Conservation (phyloP, 1,140 invertebrate genomes). For the Trachelipus rathkii region DNA sequence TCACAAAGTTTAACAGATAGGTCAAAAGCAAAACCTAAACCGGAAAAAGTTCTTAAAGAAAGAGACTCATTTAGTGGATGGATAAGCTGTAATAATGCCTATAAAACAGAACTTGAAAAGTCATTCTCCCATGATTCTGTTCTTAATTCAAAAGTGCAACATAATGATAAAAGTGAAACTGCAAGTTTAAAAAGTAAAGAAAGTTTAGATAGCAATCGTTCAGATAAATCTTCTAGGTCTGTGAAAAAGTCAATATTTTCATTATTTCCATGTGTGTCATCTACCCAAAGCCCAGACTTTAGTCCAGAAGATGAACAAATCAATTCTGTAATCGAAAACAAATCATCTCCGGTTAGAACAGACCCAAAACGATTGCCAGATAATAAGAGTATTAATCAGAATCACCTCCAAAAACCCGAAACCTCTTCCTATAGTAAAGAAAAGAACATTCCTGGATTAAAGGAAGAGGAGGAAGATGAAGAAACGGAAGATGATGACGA, state of each 20-base stretch:
- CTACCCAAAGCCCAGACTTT: not conserved
- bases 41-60: not conserved
- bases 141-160: not conserved
- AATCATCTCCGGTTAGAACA: not conserved
- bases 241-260: not conserved
- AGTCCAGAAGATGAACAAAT: not conserved
- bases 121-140: not conserved
- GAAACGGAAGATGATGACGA: not conserved
- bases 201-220: not conserved
- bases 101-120: not conserved
- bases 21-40: not conserved
- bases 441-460: not conserved
- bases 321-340: not conserved
- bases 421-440: not conserved
- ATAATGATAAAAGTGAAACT: not conserved
- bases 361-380: not conserved
- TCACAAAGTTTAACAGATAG: too few relatives aligned
- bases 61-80: not conserved
- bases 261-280: not conserved
- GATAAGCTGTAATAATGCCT: not conserved
- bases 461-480: not conserved
- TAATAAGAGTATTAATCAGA: not conserved
- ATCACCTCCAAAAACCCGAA: not conserved
- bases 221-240: not conserved
- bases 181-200: conserved; percentile 1